Evolutionary conservation across 1,140 invertebrate species (phyloP), one percentile per base, ranked within the genome.

Genomic region (Ruditapes philippinarum): DNA sequence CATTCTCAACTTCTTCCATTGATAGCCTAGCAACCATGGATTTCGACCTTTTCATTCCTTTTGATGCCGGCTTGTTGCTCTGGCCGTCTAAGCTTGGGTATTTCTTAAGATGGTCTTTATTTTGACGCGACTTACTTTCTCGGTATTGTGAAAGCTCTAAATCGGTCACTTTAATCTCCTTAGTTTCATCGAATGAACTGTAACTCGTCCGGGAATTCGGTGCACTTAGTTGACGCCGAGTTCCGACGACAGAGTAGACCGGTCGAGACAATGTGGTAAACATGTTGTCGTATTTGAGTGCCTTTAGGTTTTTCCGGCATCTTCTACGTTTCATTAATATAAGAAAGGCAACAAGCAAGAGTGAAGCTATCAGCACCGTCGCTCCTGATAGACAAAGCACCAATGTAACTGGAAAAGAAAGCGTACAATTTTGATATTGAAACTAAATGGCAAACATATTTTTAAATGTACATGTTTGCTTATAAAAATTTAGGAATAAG

Each of bases 151-250:
- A 65, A 22, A 57, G 36, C 19, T 86, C 76, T 2, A 54, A n/a
- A 31, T 79, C 57, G 22, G 25, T 19, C 40, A 49, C 19, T 42
- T 78, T 54, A 17, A 45, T 54, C 2, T 80, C 25, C 36, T 57
- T 68, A 0, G 68, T 51, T 7, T 74, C 49, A 31, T 87, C 85
- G 25, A 88, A 70, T 1, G 74, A 42, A 42, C 45, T 88, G 76
- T 88, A 88, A 5, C 11, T 70, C n/a, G 57, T 38, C 19, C 33
- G 4, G 5, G n/a, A 1, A 14, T 7, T 33, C 1, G 74, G 85
- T 19, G 78, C 85, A 65, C 70, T 78, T 2, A 68, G 38, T 42
- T 88, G 85, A n/a, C 85, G 85, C 12, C 49, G 74, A n/a, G 74
- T 62, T 1, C 40, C 36, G 9, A 78, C 57, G 17, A 88, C 36